Evolutionary conservation across 2,113 vertebrate genomes (phyloP), one percentile per base, ranked within the genome.

Genomic region (Passer montanus): DNA sequence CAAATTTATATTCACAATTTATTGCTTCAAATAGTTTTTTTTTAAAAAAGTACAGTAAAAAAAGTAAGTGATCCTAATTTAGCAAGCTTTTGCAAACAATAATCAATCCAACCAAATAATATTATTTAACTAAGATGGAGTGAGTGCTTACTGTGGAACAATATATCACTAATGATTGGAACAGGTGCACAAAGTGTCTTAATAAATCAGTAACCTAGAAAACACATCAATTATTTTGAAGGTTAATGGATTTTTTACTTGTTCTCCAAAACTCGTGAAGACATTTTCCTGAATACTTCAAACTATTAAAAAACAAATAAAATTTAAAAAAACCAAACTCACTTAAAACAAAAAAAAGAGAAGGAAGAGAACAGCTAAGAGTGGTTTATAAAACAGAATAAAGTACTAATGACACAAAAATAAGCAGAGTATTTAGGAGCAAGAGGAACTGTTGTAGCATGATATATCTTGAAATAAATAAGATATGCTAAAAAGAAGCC

Each of bases 141-240:
- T 91, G 90, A 95, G 66, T 94, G 75, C 53, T 96, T 95, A 91
- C 78, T 87, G 58, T 64, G 68, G 90, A 95, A 96, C 88, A 93
- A 94, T 97, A 90, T 92, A 97, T 95, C 91, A 96, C 86, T 93
- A 97, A 94, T 95, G 90, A 96, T 91, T 96, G 88, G 89, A 97
- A 96, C 95, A 97, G 96, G 95, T 97, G 95, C 94, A 97, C 47
- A 76, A 93, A 97, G 90, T 95, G 93, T 95, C 96, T 96, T 96
- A 96, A 97, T 97, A 97, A 95, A 97, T 97, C 96, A 97, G 95
- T 96, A 96, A 90, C 90, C 85, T 93, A 58, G 77, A 97, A 97
- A 97, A 93, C 93, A 96, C 93, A 97, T 96, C 77, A 93, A 92
- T 97, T 97, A 97, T 92, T 97, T 95, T 95, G 97, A 97, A 97